A percentile compares a stretch with the other conserved stretches of the same genome.
Conservation (phyloP, 2,113 vertebrate genomes). For the Nettapus auritus region DNA sequence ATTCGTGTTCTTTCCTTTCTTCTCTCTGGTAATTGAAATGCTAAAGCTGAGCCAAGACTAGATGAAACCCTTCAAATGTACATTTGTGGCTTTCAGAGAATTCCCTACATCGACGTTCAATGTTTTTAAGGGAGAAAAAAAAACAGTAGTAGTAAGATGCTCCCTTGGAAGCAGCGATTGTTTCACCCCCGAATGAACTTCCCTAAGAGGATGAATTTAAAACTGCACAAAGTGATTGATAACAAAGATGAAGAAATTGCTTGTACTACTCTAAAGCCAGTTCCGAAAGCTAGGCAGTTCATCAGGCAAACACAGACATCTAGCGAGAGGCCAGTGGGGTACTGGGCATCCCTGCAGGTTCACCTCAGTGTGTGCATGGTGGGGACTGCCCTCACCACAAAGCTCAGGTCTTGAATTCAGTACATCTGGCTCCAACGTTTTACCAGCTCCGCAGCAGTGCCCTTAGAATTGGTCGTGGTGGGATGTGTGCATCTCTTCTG, state of each 20-base stretch:
- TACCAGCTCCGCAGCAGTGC: neutral
- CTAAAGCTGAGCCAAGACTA: slow-evolving; percentile 15
- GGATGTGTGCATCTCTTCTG: neutral
- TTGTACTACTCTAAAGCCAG: neutral
- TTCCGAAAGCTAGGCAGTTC: neutral
- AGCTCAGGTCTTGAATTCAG: neutral
- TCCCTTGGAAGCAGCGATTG: neutral
- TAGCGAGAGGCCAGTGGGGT: neutral
- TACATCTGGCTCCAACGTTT: neutral
- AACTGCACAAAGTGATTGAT: neutral
- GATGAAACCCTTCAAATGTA: neutral
- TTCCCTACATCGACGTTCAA: neutral
- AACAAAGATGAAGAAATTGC: neutral
- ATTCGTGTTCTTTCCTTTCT: slow-evolving; percentile 1
- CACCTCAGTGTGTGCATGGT: rapidly evolving
- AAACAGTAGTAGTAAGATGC: neutral
- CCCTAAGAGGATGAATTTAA: neutral
- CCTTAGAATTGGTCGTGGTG: rapidly evolving
- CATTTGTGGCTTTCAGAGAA: slow-evolving; percentile 17
- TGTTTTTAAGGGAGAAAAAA: neutral
- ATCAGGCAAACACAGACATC: neutral
- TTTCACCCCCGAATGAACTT: neutral
- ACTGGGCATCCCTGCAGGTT: neutral
- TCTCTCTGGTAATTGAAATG: neutral
- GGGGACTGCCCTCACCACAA: neutral